phyloP scores from a whole-genome alignment of 2,888 invertebrate genomes.

The Teinopalpus imperialis region DNA sequence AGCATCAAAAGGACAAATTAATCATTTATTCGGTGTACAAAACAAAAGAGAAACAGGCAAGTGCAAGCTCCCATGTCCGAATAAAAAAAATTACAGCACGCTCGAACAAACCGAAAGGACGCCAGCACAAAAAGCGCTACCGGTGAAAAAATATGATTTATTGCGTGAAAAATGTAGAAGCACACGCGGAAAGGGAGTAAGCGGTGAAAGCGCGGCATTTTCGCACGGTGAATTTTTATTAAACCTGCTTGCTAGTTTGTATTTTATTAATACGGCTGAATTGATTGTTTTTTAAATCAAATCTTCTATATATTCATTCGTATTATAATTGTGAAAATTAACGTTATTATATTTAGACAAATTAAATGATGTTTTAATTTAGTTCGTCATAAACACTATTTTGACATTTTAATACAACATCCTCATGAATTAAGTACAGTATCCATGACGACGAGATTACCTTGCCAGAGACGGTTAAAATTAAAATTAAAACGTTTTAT shows the following conservation, averaged over 20 bases:
- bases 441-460: no score
- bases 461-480: no score
- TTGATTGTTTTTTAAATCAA: no score
- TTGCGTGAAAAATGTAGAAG: constrained; percentile 81
- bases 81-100: constrained; percentile 77
- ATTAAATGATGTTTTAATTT: no score
- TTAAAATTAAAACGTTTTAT: no score
- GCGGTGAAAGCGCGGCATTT: constrained; percentile 73
- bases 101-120: constrained; percentile 76
- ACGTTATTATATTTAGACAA: no score
- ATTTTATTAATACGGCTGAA: constrained; percentile 46
- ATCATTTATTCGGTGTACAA: constrained; percentile 68
- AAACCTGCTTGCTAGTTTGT: constrained; percentile 63
- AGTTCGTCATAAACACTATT: no score
- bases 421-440: no score
- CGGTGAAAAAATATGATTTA: constrained; percentile 83
- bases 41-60: constrained; percentile 69
- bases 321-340: no score
- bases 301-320: no score
- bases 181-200: constrained; percentile 74
- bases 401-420: no score
- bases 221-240: constrained; percentile 79
- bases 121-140: constrained; percentile 73
- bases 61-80: constrained; percentile 73
- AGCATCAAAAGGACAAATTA: constrained; percentile 56